A percentile compares a stretch with the other conserved stretches of the same genome.
Conservation (phyloP, 2,797 vertebrate species). For the Capromys pilorides region DNA sequence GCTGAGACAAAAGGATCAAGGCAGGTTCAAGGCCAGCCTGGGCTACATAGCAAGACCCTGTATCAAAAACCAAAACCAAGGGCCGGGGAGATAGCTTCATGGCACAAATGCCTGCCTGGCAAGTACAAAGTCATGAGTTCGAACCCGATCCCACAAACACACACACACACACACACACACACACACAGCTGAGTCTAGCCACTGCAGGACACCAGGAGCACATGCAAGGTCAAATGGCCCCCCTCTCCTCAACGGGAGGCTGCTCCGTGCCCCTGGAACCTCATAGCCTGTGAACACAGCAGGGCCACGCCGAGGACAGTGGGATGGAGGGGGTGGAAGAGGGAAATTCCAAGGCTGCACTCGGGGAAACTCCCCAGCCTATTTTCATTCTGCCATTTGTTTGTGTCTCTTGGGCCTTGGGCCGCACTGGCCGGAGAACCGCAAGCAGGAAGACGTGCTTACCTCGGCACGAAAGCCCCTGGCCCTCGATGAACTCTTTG, state of each 20-base stretch:
- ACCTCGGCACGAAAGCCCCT: slow-evolving; percentile 83
- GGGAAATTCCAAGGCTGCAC: slow-evolving; percentile 60
- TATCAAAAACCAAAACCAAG: neutral
- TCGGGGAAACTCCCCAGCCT: slow-evolving; percentile 50
- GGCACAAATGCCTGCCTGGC: too few species aligned
- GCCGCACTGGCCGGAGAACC: neutral
- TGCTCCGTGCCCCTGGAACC: neutral
- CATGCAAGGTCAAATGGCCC: neutral
- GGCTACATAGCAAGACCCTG: neutral
- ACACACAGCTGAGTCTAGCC: neutral
- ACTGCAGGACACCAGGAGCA: neutral
- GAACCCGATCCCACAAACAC: too few species aligned
- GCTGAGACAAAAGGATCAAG: neutral
- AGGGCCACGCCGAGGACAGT: neutral
- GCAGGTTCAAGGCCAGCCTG: neutral
- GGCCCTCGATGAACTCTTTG: slow-evolving; percentile 79
- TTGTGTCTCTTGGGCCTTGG: neutral
- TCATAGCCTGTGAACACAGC: neutral
- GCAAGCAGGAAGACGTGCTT: neutral
- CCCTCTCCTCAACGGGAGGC: fast-evolving
- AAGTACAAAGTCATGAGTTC: too few species aligned
- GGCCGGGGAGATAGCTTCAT: too few species aligned
- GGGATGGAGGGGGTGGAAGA: neutral
- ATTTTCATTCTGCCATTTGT: slow-evolving; percentile 3
- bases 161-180: too few species aligned